Base-by-base conservation (phyloP, 2,113 vertebrate genomes). In the Neolamprologus sp. region DNA sequence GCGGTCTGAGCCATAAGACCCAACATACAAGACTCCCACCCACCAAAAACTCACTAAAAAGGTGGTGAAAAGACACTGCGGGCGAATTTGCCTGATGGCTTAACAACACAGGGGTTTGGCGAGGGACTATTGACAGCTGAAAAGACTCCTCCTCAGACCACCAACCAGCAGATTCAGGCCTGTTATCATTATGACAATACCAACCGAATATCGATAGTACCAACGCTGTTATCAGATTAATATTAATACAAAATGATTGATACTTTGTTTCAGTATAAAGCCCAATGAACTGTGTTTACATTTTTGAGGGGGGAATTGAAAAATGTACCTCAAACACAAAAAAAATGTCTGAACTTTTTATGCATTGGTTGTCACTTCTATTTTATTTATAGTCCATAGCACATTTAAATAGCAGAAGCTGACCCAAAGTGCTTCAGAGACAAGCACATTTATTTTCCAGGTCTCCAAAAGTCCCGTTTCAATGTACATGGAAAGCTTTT, bases 301-400 rank as follows among this genome's bases (percentile, higher is more conserved):
- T 30, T 60, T 30, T 57, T 60, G 5, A 23, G 14, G 23, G 55
- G 26, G 6, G 2, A 1, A 63, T 35, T 63, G 4, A 65, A 35
- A 65, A 35, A 65, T 2, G 17, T n/a, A 65, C 30, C 17, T 65
- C 60, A 65, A 65, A 13, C 33, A 37, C 6, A n/a, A 37, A 37
- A 65, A 37, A 65, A n/a, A 37, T 37, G 10, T 65, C 60, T 65
- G 2, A 65, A n/a, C 17, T 0, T 65, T 37, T 37, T 13, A 0
- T 65, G 10, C 19, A 0, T 37, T 37, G 33, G 6, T 0, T 37
- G 19, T 65, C 19, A 0, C 33, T n/a, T 37, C 30, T 65, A 65
- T 65, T 37, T 12, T n/a, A 65, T 65, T 37, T 10, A 10, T 60
- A 30, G 26, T 30, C 26, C 14, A 58, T 30, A 60, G 14, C 8